Evolutionary conservation across 1,140 invertebrate species (phyloP), one percentile per base, ranked within the genome.

Genomic region (Heterodera carotae): DNA sequence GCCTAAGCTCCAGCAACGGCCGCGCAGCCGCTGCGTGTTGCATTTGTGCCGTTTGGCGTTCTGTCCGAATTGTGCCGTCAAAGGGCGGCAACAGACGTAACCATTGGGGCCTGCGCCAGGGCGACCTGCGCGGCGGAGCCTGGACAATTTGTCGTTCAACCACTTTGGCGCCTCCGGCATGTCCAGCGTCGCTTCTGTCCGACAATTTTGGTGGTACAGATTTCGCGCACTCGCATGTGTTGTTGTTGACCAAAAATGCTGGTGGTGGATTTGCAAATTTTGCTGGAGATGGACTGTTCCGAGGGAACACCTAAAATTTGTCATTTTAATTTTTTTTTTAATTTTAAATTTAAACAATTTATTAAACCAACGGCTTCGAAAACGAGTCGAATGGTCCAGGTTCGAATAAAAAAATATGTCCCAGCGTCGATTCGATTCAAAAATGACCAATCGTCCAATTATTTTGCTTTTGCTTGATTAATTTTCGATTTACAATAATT

Each of bases 11-110:
- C 5, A 56, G 48, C 48, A 56, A 56, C 48, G 48, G 48, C 12
- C 22, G 48, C 18, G 5, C n/a, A n/a, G n/a, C n/a, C n/a, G n/a
- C n/a, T n/a, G n/a, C 48, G 18, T 22, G 62, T 31, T 66, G 8
- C 10, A 66, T 29, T 22, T 1, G 62, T n/a, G 27, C 29, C 62
- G 62, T 29, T 66, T 34, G 43, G 25, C 72, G 59, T 34, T 74
- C 72, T 22, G 72, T 59, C 27, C 53, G 59, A 74, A 74, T 74
- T 22, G 72, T 34, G 33, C 72, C 72, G 39, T 74, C 72, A 34
- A 74, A 74, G 12, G 72, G 72, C 8, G 72, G 72, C 64, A 74
- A 74, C 64, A 74, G 34, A 43, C 56, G 59, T 33, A 74, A 27
- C 72, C 72, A 74, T 43, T 15, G 39, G 59, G 72, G 72, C 36